Percentiles rank a stretch among this genome's conserved stretches.
Conservation (phyloP, 1,140 invertebrate genomes). For the Drosophila truncata region DNA sequence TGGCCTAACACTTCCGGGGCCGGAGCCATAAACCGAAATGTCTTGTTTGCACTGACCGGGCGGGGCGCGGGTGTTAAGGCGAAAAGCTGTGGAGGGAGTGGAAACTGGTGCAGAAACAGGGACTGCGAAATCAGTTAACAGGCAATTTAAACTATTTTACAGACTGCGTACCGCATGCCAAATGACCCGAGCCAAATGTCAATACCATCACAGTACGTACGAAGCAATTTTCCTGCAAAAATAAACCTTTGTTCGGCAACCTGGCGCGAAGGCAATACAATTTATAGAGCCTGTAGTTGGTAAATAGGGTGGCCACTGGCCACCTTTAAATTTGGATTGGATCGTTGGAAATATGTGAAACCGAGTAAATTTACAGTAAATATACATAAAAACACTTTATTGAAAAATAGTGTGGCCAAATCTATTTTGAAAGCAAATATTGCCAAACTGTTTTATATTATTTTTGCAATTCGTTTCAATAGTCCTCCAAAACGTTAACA, state of each 20-base stretch:
- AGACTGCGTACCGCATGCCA: slow-evolving; percentile 68
- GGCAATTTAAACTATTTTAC: slow-evolving; percentile 79
- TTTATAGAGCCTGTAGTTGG: background rate
- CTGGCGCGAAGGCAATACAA: background rate
- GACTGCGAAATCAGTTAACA: slow-evolving; percentile 72
- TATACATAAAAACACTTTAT: background rate
- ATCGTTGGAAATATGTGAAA: background rate
- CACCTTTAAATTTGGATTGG: background rate
- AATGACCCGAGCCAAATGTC: slow-evolving; percentile 77
- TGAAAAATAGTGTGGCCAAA: background rate
- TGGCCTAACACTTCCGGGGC: slow-evolving; percentile 72
- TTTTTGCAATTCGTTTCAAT: background rate
- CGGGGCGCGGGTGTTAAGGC: background rate
- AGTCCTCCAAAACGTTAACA: no score
- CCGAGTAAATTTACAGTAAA: no score
- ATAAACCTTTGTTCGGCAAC: background rate
- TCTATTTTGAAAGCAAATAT: background rate
- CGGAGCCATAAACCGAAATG: slow-evolving; percentile 57
- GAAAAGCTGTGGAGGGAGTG: background rate
- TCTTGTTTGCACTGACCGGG: slow-evolving; percentile 52
- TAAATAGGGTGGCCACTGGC: slow-evolving; percentile 2
- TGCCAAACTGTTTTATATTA: background rate
- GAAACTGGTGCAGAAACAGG: background rate
- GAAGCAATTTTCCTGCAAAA: background rate
- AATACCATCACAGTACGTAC: slow-evolving; percentile 64